Conservation (phyloP, 2,888 invertebrate species). For the Drosophila yooni region DNA sequence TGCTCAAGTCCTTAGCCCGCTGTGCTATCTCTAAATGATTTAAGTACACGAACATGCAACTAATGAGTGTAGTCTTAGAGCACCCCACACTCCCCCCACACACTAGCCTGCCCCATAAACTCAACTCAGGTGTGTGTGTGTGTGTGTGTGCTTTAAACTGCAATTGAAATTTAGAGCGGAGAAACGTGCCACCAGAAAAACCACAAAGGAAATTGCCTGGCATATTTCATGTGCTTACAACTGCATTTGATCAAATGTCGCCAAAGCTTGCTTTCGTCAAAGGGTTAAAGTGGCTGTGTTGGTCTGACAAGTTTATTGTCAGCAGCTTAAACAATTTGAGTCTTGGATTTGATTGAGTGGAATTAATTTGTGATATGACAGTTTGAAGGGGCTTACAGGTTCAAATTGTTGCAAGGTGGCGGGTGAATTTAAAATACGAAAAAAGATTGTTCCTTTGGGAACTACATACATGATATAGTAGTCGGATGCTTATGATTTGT, state of each 20-base stretch:
- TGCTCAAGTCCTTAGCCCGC: slow-evolving; percentile 8
- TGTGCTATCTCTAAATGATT: slow-evolving; percentile 67
- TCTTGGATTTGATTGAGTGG: slow-evolving; percentile 6
- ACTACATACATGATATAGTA: neutral
- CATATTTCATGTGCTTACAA: slow-evolving; percentile 1
- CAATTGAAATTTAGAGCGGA: slow-evolving; percentile 71
- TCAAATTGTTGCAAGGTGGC: neutral
- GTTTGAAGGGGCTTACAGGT: neutral
- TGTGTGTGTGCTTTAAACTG: slow-evolving; percentile 34
- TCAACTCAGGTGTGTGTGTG: slow-evolving; percentile 18
- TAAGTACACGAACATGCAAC: slow-evolving; percentile 74
- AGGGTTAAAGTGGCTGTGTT: neutral
- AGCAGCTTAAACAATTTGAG: slow-evolving; percentile 1
- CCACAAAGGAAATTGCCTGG: neutral
- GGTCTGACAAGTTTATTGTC: neutral
- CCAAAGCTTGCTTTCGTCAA: neutral
- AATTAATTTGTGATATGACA: slow-evolving; percentile 2
- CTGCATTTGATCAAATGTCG: neutral
- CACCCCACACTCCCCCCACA: neutral
- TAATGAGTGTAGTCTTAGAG: slow-evolving; percentile 57
- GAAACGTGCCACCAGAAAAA: slow-evolving; percentile 51
- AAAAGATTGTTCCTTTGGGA: neutral
- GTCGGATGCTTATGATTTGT: no score
- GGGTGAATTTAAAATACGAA: neutral
- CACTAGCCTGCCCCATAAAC: slow-evolving; percentile 27